Evolutionary conservation across 2,888 invertebrate species (phyloP), one percentile per base, ranked within the genome.

Genomic region (Cosmia trapezina): DNA sequence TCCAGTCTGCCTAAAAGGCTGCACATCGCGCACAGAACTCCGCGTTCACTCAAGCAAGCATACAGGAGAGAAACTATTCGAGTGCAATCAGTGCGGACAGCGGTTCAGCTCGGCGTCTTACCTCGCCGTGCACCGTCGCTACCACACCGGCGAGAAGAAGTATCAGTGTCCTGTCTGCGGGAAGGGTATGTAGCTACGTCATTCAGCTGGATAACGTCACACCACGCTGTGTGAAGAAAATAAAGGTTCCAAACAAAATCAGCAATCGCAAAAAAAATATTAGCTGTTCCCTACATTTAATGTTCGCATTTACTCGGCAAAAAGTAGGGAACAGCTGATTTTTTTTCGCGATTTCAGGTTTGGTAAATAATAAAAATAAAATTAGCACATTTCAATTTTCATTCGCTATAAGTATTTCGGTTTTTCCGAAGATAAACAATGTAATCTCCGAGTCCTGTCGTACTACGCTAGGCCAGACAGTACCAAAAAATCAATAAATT

Each of bases 11-110:
- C 87, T 92, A 79, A 96, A 96, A 72, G 94, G 94, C 68, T 96
- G 96, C 89, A 90, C 93, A n/a, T 93, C 96, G 0, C 94, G 96
- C 70, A 87, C 94, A 9, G 96, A 96, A 81, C 90, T 96, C 54
- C 94, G 96, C 75, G 93, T 93, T 74, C 96, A 96, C 88, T 80
- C 91, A 11, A 91, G 87, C 83, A 92, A 91, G 80, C 96, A 96
- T 87, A 92, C 95, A 0, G 96, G 95, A 51, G 96, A 96, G 91
- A 95, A 95, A 85, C 84, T 95, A 86, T 96, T 94, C 91, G 93
- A 90, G 45, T 96, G 96, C 90, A 89, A 90, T 70, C 70, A 88
- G 51, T 96, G 96, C 86, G 65, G 87, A 17, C 95, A 94, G 88
- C 89, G 94, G 66, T 95, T 96, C 92, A 94, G 95, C 86, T 94